Conservation (phyloP, 2,888 invertebrate genomes). For the Drosophila diplacantha region DNA sequence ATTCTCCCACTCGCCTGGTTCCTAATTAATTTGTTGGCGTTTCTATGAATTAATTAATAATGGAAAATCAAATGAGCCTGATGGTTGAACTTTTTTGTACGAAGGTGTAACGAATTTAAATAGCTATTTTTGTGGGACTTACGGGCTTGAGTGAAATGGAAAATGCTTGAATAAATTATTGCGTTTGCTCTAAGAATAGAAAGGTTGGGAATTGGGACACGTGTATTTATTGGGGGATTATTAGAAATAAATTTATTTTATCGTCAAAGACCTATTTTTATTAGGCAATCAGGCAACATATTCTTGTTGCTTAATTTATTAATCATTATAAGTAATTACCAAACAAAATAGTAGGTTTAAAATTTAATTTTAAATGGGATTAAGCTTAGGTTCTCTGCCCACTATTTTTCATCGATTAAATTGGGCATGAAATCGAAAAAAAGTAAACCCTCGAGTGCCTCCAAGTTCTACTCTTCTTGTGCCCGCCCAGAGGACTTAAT, state of each 20-base stretch:
- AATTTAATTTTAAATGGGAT: background rate
- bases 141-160: background rate
- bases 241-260: background rate
- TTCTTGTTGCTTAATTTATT: no score
- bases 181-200: background rate
- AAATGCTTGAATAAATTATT: constrained; percentile 3
- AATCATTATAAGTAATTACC: background rate
- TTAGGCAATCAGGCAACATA: no score
- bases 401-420: constrained; percentile 6
- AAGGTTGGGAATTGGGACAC: background rate
- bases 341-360: background rate
- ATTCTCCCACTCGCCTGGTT: constrained; percentile 1
- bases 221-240: constrained; percentile 1
- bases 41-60: constrained; percentile 37
- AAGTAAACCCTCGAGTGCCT: background rate
- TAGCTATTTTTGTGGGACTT: constrained; percentile 1
- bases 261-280: background rate
- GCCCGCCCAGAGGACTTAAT: constrained; percentile 20
- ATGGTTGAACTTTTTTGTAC: constrained; percentile 3
- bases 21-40: constrained; percentile 31
- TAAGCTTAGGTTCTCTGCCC: background rate
- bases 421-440: constrained; percentile 12
- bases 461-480: constrained; percentile 11
- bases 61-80: constrained; percentile 11
- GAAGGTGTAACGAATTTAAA: constrained; percentile 15